These are phyloP conservation scores for Tetropium fuscum DNA, from an alignment of 2,888 invertebrate species.

Conservation along the genomic window DNA sequence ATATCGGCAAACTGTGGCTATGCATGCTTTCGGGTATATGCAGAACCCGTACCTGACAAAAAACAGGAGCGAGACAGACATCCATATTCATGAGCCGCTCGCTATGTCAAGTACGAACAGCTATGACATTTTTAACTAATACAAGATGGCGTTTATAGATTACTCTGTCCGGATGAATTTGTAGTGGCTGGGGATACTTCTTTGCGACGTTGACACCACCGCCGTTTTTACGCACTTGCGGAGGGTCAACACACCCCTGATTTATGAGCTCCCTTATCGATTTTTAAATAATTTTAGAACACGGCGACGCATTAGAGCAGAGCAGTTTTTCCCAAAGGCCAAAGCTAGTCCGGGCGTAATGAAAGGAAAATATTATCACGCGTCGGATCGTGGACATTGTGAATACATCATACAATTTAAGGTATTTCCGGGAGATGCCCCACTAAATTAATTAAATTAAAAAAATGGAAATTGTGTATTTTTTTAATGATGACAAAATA, in stretches of 20 bases:
- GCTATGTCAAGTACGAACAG: conserved; percentile 48
- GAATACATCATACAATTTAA: too few relatives aligned
- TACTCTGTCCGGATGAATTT: conserved; percentile 56
- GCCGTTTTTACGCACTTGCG: conserved; percentile 35
- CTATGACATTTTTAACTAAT: conserved; percentile 60
- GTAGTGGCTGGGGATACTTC: conserved; percentile 26
- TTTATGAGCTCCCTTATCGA: conserved; percentile 40
- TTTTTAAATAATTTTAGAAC: conserved; percentile 44
- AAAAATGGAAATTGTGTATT: too few relatives aligned
- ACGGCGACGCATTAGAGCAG: too few relatives aligned
- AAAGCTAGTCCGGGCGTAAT: too few relatives aligned
- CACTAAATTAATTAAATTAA: too few relatives aligned
- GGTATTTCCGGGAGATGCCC: too few relatives aligned
- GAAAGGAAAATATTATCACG: too few relatives aligned
- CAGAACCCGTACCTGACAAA: conserved; percentile 10
- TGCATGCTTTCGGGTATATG: too few relatives aligned
- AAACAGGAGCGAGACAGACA: conserved; percentile 38
- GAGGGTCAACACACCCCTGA: conserved; percentile 37
- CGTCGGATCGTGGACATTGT: too few relatives aligned
- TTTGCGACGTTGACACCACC: conserved; percentile 23
- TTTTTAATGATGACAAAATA: too few relatives aligned
- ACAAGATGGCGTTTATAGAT: conserved; percentile 62
- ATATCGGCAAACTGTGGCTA: too few relatives aligned
- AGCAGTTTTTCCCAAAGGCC: too few relatives aligned
- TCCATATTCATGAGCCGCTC: conserved; percentile 58